Percentiles rank a stretch among this genome's conserved stretches.
phyloP scores from a whole-genome alignment of 2,797 vertebrate genomes.

The Dallia pectoralis region DNA sequence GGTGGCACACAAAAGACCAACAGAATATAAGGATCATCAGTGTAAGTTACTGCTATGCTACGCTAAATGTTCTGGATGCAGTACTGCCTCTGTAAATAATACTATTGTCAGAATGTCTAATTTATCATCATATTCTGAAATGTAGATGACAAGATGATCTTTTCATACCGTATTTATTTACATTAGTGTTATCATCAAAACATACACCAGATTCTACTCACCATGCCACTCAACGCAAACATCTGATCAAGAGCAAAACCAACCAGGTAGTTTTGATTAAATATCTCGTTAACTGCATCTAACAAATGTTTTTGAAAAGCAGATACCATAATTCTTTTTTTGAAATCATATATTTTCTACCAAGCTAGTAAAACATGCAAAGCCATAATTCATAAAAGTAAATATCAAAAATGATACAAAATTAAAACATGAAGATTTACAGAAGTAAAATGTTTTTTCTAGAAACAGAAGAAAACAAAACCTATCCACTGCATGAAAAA shows the following conservation, averaged over 20 bases:
- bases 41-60: background rate
- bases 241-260: slow-evolving; percentile 53
- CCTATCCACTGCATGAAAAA: slow-evolving; percentile 39
- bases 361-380: slow-evolving; percentile 75
- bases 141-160: slow-evolving; percentile 55
- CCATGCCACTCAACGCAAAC: slow-evolving; percentile 56
- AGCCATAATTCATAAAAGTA: slow-evolving; percentile 58
- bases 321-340: slow-evolving; percentile 55
- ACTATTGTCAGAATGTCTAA: background rate
- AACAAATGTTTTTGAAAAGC: slow-evolving; percentile 30
- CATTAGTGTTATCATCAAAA: slow-evolving; percentile 70
- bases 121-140: slow-evolving; percentile 12
- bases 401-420: slow-evolving; percentile 65
- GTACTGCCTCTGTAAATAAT: background rate
- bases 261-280: slow-evolving; percentile 60
- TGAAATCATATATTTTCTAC: slow-evolving; percentile 56
- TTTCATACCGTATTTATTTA: slow-evolving; percentile 77
- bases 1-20: no score
- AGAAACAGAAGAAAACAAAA: slow-evolving; percentile 53
- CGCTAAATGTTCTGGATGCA: background rate
- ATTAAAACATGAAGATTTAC: slow-evolving; percentile 60
- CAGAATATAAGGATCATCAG: no score
- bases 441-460: slow-evolving; percentile 57
- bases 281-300: slow-evolving; percentile 45
- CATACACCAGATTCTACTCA: slow-evolving; percentile 56